Base-by-base conservation (phyloP, 2,888 invertebrate species). In the Agrochola macilenta region DNA sequence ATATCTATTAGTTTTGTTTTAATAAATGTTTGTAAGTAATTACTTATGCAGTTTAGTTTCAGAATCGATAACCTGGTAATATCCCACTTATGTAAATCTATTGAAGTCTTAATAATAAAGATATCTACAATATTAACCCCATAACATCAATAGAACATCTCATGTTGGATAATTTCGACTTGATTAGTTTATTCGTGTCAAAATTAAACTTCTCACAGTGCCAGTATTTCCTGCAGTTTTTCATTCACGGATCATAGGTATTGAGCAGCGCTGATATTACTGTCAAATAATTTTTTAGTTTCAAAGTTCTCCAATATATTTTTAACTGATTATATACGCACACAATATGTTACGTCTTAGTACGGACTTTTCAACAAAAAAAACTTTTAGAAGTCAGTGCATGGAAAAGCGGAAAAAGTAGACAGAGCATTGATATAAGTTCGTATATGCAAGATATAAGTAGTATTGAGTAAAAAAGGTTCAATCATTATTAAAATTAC, bases 191-290 rank as follows among this genome's bases (percentile, higher is more conserved):
- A 58, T 78, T 52, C 52, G 83, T 43, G 69, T 82, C 26, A 39
- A 66, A 82, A 60, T 66, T 61, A 65, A 20, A 63, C 61, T 20
- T 68, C 26, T 11, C 9, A 54, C 9, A 35, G 49, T 17, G 58
- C 14, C 11, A 57, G 23, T 57, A 49, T 78, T 83, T 83, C 82
- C 79, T 83, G 70, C n/a, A 60, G 63, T 79, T 74, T 63, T 79
- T 71, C 61, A 68, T 83, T 79, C 66, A 78, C 73, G 46, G 66
- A 66, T 69, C 49, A 74, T 74, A 17, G 58, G 23, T 3, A 30
- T 30, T 30, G 2, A 30, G 1, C 52, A 30, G 26, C 0, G 30
- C 26, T 35, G 35, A 61, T 46, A 14, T 60, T 49, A 60, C n/a
- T 66, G 74, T 57, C 58, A 49, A 68, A 26, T 70, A 23, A 54